Percentiles rank a stretch among this genome's conserved stretches.
phyloP scores from a whole-genome alignment of 2,888 invertebrate genomes.

The Flexamia atlantica region DNA sequence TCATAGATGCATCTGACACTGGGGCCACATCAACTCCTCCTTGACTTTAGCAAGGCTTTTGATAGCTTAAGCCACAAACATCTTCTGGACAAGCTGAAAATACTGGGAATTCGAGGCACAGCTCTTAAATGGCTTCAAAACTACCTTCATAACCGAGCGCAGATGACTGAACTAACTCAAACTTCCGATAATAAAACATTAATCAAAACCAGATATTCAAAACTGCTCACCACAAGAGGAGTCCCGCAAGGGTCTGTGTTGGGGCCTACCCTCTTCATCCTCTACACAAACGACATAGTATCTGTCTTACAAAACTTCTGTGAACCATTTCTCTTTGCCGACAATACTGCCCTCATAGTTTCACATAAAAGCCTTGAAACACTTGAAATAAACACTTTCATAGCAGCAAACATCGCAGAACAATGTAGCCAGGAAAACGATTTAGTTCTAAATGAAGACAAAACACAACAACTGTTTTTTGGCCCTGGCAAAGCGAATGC shows the following conservation, averaged over 20 bases:
- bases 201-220: slow-evolving; percentile 6
- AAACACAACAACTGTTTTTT: not conserved
- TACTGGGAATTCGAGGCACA: not conserved
- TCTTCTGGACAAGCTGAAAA: slow-evolving; percentile 16
- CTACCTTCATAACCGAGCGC: not conserved
- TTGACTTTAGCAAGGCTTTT: slow-evolving; percentile 30
- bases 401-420: not conserved
- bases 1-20: not conserved
- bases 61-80: slow-evolving; percentile 39
- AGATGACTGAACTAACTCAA: slow-evolving; percentile 16
- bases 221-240: slow-evolving; percentile 14
- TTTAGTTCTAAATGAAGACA: not conserved
- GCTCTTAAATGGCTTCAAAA: slow-evolving; percentile 5
- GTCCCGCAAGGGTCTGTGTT: slow-evolving; percentile 32
- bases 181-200: not conserved
- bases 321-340: slow-evolving; percentile 44
- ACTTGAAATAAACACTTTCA: not conserved
- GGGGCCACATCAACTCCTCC: slow-evolving; percentile 20
- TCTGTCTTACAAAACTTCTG: not conserved
- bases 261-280: slow-evolving; percentile 19
- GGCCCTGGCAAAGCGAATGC: not conserved
- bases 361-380: slow-evolving; percentile 35
- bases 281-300: slow-evolving; percentile 31
- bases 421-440: slow-evolving; percentile 8
- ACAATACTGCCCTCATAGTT: slow-evolving; percentile 50